These are phyloP conservation scores for Acleris emargana DNA, from an alignment of 2,888 invertebrate genomes.

Conservation along the genomic window DNA sequence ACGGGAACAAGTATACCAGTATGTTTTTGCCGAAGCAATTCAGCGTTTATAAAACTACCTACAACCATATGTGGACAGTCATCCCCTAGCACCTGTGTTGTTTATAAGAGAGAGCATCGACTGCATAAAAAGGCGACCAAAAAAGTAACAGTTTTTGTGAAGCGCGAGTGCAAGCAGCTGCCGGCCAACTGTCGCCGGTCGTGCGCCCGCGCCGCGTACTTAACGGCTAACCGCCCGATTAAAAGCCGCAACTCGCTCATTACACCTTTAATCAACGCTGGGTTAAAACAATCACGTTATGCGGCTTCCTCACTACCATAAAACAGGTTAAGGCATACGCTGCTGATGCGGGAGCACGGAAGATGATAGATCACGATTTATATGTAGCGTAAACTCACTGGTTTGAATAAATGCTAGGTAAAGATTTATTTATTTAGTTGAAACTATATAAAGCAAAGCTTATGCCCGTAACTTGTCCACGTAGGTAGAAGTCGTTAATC, in stretches of 20 bases:
- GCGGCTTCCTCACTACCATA: constrained; percentile 24
- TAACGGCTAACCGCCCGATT: constrained; percentile 60
- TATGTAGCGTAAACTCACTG: too few relatives aligned
- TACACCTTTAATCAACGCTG: constrained; percentile 31
- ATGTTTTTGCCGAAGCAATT: constrained; percentile 9
- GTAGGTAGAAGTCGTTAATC: too few relatives aligned
- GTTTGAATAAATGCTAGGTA: too few relatives aligned
- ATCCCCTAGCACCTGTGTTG: constrained; percentile 82
- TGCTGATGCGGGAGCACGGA: neutral
- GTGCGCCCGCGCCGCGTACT: constrained; percentile 58
- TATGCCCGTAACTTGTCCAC: too few relatives aligned
- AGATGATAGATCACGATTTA: too few relatives aligned
- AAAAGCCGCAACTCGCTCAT: constrained; percentile 50
- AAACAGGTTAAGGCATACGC: constrained; percentile 3
- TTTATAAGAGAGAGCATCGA: constrained; percentile 80
- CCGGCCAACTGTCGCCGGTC: constrained; percentile 75
- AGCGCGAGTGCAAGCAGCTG: constrained; percentile 79
- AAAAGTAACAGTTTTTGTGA: constrained; percentile 81
- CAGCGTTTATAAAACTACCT: constrained; percentile 58
- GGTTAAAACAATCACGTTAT: constrained; percentile 17
- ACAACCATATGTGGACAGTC: constrained; percentile 81
- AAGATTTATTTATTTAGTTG: too few relatives aligned
- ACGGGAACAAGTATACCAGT: neutral
- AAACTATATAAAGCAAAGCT: too few relatives aligned
- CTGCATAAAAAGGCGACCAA: constrained; percentile 77